Evolutionary conservation across 2,888 invertebrate genomes (phyloP), one percentile per base, ranked within the genome.

Genomic region (Cetonia aurata): DNA sequence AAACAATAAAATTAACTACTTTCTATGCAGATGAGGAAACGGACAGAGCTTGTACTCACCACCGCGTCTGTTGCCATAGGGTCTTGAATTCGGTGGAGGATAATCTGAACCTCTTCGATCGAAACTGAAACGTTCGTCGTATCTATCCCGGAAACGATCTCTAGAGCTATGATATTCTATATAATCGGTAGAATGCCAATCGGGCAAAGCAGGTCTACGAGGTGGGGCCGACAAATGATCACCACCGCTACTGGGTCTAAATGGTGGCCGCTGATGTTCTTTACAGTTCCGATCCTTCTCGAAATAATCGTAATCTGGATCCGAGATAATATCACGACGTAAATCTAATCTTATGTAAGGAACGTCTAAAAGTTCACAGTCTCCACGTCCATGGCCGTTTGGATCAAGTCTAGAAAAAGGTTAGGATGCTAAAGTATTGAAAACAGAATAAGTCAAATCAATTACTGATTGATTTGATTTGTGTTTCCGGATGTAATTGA

Each of bases 281-380:
- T 85, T 78, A 79, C 91, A 91, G 77, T 90, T 87, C 25, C 92
- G 86, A 84, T 94, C 93, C 41, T 91, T 86, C 77, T 93, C 93
- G 80, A 92, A 95, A 80, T 92, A 94, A 79, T 95, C 94, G 78
- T 91, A 94, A 75, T 92, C 91, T 33, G 88, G 87, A 78, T 92
- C 92, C 8, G 90, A 89, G 0, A 88, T 86, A 74, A 92, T 88
- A 78, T 91, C 91, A 33, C 87, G 84, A 46, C 86, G 84, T 0
- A 91, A 80, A 79, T 94, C 91, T 81, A 94, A 89, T 37, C 90
- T 88, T 74, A 90, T 86, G 56, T 92, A 87, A 0, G 94, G 92
- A 57, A 91, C 86, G 10, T 93, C 91, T 75, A 93, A 89, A 67
- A 94, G 84, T 83, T 94, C 94, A 79, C 94, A 94, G 25, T 92